phyloP scores from a whole-genome alignment of 2,797 vertebrate genomes.

The Sparidentex hasta region DNA sequence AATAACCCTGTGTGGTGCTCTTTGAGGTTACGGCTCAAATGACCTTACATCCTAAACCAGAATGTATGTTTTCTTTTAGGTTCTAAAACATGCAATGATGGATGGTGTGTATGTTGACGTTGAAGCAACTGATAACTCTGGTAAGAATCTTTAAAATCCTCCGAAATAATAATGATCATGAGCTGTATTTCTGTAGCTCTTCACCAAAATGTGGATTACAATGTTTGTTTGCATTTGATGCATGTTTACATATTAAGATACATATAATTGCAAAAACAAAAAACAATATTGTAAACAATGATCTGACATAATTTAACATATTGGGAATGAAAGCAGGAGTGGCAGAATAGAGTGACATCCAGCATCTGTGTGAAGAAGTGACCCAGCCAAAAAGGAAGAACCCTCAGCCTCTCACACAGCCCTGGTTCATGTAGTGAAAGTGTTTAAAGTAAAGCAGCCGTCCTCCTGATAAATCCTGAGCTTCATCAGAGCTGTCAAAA shows the following conservation, averaged over 20 bases:
- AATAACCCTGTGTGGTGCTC: neutral
- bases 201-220: neutral
- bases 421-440: no score
- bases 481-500: no score
- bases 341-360: neutral
- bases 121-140: constrained; percentile 83
- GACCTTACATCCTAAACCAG: neutral
- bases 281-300: neutral
- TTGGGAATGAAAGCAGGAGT: neutral
- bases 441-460: no score
- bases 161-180: no score
- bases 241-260: neutral
- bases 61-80: constrained; percentile 75
- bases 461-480: no score
- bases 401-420: no score
- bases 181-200: neutral
- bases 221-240: neutral
- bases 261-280: neutral
- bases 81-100: constrained; percentile 83
- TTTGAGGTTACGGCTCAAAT: neutral
- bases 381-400: no score
- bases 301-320: no score
- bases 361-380: neutral
- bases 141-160: constrained; percentile 70
- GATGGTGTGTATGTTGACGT: constrained; percentile 82